Evolutionary conservation across 2,113 vertebrate species (phyloP).

Genomic region (Hippocampus guttulatus): DNA sequence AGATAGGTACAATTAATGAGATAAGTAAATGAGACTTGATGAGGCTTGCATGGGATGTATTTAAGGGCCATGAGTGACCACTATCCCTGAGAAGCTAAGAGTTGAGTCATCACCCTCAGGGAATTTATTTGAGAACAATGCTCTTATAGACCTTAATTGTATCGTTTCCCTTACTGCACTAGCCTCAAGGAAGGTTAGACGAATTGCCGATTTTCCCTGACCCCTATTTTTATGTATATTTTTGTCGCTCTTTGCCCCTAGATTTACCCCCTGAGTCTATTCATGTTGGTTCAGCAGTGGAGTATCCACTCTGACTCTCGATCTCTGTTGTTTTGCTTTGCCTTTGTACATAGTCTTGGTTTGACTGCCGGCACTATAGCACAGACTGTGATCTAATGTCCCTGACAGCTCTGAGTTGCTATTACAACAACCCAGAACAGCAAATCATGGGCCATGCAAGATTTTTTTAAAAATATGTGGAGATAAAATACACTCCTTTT

Average conservation of each 20-base stretch:
- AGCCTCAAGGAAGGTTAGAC: slow-evolving; percentile 49
- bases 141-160: slow-evolving; percentile 55
- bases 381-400: slow-evolving; percentile 36
- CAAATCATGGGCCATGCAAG: neutral
- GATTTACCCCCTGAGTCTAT: slow-evolving; percentile 2
- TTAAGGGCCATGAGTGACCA: slow-evolving; percentile 33
- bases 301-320: slow-evolving; percentile 5
- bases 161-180: slow-evolving; percentile 33
- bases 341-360: slow-evolving; percentile 35
- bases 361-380: slow-evolving; percentile 41
- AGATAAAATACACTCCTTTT: slow-evolving; percentile 7
- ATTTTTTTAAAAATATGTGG: neutral
- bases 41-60: slow-evolving; percentile 48
- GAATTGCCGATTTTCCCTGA: slow-evolving; percentile 32
- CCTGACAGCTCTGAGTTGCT: slow-evolving; percentile 45
- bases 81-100: slow-evolving; percentile 40
- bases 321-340: neutral
- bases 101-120: slow-evolving; percentile 57
- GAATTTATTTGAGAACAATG: slow-evolving; percentile 38
- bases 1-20: slow-evolving; percentile 82
- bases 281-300: slow-evolving; percentile 17
- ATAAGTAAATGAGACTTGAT: slow-evolving; percentile 77
- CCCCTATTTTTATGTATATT: slow-evolving; percentile 33
- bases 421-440: slow-evolving; percentile 33
- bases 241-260: slow-evolving; percentile 15